A percentile compares a stretch with the other conserved stretches of the same genome.
phyloP scores from a whole-genome alignment of 2,113 vertebrate species.

The Addax nasomaculatus region DNA sequence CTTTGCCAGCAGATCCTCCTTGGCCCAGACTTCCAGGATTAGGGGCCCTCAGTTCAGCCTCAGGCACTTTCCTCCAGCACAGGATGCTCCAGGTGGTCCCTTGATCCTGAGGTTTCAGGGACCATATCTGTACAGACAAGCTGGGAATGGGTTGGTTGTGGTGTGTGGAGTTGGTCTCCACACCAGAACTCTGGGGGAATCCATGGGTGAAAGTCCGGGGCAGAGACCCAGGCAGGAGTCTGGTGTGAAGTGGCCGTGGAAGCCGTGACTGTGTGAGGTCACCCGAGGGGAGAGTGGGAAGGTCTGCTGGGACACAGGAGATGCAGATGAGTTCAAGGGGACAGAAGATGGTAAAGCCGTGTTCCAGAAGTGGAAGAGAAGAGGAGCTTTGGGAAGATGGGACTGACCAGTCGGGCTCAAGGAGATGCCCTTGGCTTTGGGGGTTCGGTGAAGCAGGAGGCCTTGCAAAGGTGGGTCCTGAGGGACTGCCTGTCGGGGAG shows the following conservation, averaged over 20 bases:
- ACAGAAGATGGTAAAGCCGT: not conserved
- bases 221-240: not conserved
- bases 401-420: not conserved
- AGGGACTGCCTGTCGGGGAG: not conserved
- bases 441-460: too few species aligned
- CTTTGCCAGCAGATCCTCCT: not conserved
- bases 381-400: not conserved
- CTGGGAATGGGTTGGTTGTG: not conserved
- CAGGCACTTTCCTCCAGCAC: not conserved
- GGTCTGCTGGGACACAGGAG: fast-evolving
- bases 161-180: not conserved
- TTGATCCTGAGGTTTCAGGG: not conserved
- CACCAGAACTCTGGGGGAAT: not conserved
- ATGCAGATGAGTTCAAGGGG: not conserved
- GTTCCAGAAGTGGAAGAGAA: not conserved
- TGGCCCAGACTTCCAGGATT: not conserved
- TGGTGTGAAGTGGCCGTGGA: fast-evolving
- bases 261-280: fast-evolving
- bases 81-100: fast-evolving
- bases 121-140: not conserved
- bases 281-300: fast-evolving
- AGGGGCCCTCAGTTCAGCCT: not conserved
- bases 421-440: not conserved
- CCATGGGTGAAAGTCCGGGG: not conserved
- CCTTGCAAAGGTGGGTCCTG: not conserved